Evolutionary conservation across 92 coral and sea anemone genomes (phyloP).

Genomic region (Zoanthus solanderi): DNA sequence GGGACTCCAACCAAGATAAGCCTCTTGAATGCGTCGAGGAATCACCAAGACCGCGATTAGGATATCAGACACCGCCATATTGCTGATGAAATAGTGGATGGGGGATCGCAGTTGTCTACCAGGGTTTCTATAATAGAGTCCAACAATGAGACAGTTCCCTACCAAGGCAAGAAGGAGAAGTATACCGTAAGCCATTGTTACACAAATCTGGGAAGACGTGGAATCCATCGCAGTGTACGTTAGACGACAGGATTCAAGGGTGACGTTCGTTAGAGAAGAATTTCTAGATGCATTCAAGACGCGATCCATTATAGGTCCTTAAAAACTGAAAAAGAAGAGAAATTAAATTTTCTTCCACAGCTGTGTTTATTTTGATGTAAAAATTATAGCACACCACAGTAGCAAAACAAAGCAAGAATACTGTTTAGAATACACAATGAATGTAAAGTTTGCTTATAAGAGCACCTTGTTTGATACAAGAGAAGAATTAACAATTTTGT

Average conservation of each 20-base stretch:
- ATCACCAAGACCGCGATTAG: slow-evolving; percentile 32
- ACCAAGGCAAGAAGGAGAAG: slow-evolving; percentile 17
- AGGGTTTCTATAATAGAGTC: slow-evolving; percentile 12
- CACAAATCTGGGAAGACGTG: neutral
- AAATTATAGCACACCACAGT: neutral
- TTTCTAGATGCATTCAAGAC: neutral
- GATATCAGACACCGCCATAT: slow-evolving; percentile 39
- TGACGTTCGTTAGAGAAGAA: neutral
- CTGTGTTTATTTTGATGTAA: neutral
- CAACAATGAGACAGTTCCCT: slow-evolving; percentile 23
- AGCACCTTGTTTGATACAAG: neutral
- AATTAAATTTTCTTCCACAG: no score
- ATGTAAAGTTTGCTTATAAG: neutral
- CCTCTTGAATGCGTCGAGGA: slow-evolving; percentile 40
- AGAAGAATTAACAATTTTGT: no score
- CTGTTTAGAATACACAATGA: neutral
- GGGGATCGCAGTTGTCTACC: slow-evolving; percentile 33
- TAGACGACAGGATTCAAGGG: neutral
- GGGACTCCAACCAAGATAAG: slow-evolving; percentile 36
- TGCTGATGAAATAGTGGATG: slow-evolving; percentile 26
- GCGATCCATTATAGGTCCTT: neutral
- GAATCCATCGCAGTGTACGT: slow-evolving; percentile 20
- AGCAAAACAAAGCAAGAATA: neutral
- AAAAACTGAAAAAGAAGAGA: no score
- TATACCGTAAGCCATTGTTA: slow-evolving; percentile 15